Base-by-base conservation (phyloP, 2,888 invertebrate species). In the Philhelius pedissequus region DNA sequence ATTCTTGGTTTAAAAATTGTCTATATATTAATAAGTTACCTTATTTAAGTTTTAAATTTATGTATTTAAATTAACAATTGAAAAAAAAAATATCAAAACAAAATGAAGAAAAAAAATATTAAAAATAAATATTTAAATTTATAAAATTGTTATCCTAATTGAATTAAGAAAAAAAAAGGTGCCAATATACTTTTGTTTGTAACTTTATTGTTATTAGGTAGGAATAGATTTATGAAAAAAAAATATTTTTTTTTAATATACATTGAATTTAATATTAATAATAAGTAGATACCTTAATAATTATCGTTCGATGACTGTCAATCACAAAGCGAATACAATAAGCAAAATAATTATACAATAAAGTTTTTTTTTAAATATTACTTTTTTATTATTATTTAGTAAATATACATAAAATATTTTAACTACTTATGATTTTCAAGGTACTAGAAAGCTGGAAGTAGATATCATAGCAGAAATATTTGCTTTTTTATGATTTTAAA, bases 101-200 rank as follows among this genome's bases (percentile, higher is more conserved):
- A 62, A 68, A 68, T 52, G 25, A 52, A n/a, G 4, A 52, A 50
- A 32, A 9, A 22, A 15, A 62, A 3, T 1, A 40, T 27, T 6
- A 27, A 6, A 27, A 62, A 8, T 7, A 15, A 18, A 9, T 20
- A 40, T 9, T 9, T 20, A 45, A 20, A 20, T 15, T n/a, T n/a
- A 4, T 25, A 64, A 20, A 50, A 64, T 27, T 64, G 48, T 75
- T 70, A 77, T 82, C 77, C 71, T 76, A 68, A 82, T 81, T 73
- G 62, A 78, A 25, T 69, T 78, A 80, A 84, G 75, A 74, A 56
- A 68, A 79, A 68, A 79, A 48, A 68, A 84, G 84, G 80, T 84
- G 84, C 84, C 84, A 84, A 84, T 84, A 32, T 68, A 22, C 30
- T 62, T 64, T 48, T 43, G 64, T 69, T 50, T 78, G n/a, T 73